Evolutionary conservation across 2,113 vertebrate species (phyloP), one percentile per base, ranked within the genome.

Genomic region (Passer domesticus): DNA sequence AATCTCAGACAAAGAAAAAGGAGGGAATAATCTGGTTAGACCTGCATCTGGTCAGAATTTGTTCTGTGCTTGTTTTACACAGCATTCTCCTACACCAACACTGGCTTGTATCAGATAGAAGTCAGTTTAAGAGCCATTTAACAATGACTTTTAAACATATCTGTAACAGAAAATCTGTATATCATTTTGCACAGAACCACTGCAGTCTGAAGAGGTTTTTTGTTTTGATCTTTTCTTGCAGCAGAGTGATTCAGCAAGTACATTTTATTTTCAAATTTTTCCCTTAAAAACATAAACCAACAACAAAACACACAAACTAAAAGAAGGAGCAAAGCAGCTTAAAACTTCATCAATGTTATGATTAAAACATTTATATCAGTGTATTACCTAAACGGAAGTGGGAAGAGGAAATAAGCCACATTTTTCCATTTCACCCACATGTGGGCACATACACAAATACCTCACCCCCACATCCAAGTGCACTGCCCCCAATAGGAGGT

Each of bases 361-460:
- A 79, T 68, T 70, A 66, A 58, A 92, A 73, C 67, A 85, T 92
- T 78, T 64, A 19, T 56, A 69, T 31, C 37, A 75, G 30, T 25
- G 15, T 55, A 66, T 56, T 83, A 94, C 31, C 58, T 79, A 91
- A 82, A 75, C 69, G 81, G 43, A 95, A 84, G n/a, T 50, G 69
- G 33, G 56, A 91, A 87, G 58, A 78, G 77, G 92, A 95, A 94
- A 66, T 56, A 75, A 91, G 62, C 72, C 68, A 27, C 75, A 68
- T 75, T 83, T 93, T 92, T 96, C 90, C 94, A 79, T 82, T 72
- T 93, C 17, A 0, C 66, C 82, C 78, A 93, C 78, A 7, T 4
- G 2, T 76, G 74, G 56, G 37, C 52, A 68, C 35, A 30, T 23
- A 83, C 19, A 84, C 81, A 95, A 94, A 95, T 50, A 84, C 49